phyloP scores from a whole-genome alignment of 2,113 vertebrate genomes.

The Raja brachyura region DNA sequence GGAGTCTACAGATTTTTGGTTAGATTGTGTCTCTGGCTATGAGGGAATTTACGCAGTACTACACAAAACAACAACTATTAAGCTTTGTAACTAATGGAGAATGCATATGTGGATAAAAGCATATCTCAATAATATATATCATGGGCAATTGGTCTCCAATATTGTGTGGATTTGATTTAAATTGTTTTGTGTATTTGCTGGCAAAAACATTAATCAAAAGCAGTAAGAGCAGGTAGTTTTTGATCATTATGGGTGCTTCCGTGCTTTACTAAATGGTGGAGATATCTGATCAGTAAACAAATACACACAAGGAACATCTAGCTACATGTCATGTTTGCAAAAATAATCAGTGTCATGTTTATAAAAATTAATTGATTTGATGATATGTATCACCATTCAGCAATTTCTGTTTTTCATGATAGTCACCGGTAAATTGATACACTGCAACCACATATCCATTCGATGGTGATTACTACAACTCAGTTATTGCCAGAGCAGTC shows the following conservation, averaged over 20 bases:
- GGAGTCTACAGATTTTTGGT: too few relatives aligned
- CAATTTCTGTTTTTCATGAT: background rate
- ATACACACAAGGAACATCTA: too few relatives aligned
- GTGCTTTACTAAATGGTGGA: too few relatives aligned
- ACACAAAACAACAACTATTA: background rate
- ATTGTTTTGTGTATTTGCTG: background rate
- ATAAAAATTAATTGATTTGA: background rate
- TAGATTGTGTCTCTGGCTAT: background rate
- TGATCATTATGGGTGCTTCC: too few relatives aligned
- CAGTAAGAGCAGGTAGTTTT: too few relatives aligned
- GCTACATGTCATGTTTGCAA: too few relatives aligned
- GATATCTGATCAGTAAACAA: too few relatives aligned
- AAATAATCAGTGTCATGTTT: too few relatives aligned
- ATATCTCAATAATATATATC: background rate
- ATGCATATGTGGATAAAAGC: background rate
- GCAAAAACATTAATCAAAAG: too few relatives aligned
- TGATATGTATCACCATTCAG: background rate
- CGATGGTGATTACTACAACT: background rate
- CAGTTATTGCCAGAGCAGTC: background rate
- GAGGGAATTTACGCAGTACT: background rate
- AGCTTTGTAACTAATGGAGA: background rate
- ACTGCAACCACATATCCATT: background rate
- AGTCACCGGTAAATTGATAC: background rate
- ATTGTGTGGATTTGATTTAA: background rate
- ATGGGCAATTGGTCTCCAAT: background rate